A percentile compares a stretch with the other conserved stretches of the same genome.
Evolutionary conservation across 1,140 invertebrate genomes (phyloP).

Genomic region (Brachionus koreanus): DNA sequence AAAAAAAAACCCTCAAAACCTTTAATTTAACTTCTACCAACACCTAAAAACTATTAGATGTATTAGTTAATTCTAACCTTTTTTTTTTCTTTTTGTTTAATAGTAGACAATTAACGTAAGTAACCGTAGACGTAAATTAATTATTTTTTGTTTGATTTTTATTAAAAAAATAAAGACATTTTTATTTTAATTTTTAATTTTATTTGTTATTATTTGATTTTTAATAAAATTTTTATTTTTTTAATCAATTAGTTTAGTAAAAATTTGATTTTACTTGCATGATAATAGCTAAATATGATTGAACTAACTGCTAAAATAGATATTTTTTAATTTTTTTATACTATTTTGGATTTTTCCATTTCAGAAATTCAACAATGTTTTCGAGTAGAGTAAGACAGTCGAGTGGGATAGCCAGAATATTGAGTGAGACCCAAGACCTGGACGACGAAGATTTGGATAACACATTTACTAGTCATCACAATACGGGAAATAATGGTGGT

Average conservation of each 20-base stretch:
- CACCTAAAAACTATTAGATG: neutral
- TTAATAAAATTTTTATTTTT: conserved; percentile 19
- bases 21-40: neutral
- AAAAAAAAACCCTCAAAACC: neutral
- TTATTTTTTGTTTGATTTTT: neutral
- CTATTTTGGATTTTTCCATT: neutral
- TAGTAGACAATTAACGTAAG: conserved; percentile 33
- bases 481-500: neutral
- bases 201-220: neutral
- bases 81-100: conserved; percentile 1
- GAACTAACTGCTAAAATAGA: neutral
- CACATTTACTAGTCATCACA: conserved; percentile 36
- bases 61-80: neutral
- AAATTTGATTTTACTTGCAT: neutral
- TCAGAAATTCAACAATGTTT: neutral
- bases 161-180: neutral
- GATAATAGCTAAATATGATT: neutral
- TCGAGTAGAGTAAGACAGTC: conserved; percentile 29
- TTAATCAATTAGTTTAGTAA: neutral
- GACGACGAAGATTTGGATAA: conserved; percentile 39
- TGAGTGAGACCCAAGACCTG: conserved; percentile 35
- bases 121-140: neutral
- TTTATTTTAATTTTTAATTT: neutral
- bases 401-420: neutral
- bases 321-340: neutral